Evolutionary conservation across 2,888 invertebrate genomes (phyloP).

Genomic region (Synergus laeviventris): DNA sequence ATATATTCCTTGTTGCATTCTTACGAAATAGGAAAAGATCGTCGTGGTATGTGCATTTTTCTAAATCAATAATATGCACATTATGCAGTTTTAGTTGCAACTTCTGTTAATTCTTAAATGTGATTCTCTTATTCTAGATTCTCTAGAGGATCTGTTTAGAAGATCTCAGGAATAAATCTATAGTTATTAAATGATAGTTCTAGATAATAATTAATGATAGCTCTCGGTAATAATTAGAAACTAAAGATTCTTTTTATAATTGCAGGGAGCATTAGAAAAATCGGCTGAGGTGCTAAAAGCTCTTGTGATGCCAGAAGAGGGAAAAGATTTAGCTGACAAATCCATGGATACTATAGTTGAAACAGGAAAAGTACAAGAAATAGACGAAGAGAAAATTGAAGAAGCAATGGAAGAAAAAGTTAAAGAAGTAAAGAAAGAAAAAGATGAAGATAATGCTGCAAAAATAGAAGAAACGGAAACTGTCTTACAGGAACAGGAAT

Average conservation of each 20-base stretch:
- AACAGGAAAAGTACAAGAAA: slow-evolving; percentile 34
- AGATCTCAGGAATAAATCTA: neutral
- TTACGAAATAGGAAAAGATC: slow-evolving; percentile 49
- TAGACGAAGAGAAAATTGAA: slow-evolving; percentile 42
- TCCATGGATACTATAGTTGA: neutral
- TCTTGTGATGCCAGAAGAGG: slow-evolving; percentile 39
- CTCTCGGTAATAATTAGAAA: neutral
- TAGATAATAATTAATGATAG: no score
- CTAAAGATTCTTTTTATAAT: slow-evolving; percentile 3
- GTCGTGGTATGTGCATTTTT: slow-evolving; percentile 50
- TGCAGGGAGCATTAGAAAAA: slow-evolving; percentile 35
- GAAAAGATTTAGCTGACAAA: slow-evolving; percentile 25
- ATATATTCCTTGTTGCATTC: slow-evolving; percentile 47
- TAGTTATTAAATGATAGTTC: no score
- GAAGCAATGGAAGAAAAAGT: no score
- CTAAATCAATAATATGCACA: slow-evolving; percentile 14
- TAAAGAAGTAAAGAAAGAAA: no score
- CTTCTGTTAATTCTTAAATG: neutral
- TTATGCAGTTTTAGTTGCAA: neutral
- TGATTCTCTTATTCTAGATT: neutral
- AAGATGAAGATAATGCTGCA: slow-evolving; percentile 4
- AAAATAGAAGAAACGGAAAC: slow-evolving; percentile 44
- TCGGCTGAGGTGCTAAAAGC: slow-evolving; percentile 45
- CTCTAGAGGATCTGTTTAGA: no score
- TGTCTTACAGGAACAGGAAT: slow-evolving; percentile 39